Evolutionary conservation across 2,797 vertebrate genomes (phyloP).

Genomic region (Lutjanus argentimaculatus): DNA sequence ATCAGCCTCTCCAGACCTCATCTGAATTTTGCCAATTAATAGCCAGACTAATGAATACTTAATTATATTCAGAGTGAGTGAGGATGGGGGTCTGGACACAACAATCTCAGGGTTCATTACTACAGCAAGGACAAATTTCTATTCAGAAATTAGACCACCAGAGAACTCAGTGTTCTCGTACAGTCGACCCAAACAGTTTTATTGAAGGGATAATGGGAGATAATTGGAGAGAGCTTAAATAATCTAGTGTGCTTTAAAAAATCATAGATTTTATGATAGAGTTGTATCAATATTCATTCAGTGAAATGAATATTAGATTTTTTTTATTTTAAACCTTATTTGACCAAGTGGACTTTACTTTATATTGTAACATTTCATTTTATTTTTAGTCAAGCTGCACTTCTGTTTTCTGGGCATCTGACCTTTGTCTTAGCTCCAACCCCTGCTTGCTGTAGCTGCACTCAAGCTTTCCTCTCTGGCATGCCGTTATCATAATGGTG

Average conservation of each 20-base stretch:
- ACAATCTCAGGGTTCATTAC: conserved; percentile 56
- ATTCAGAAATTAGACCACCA: conserved; percentile 31
- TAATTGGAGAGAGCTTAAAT: conserved; percentile 22
- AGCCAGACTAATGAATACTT: conserved; percentile 62
- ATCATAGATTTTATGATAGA: not conserved
- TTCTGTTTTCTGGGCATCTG: not conserved
- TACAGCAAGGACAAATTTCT: conserved; percentile 64
- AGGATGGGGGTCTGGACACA: conserved; percentile 37
- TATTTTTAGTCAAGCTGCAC: not conserved
- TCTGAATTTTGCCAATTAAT: conserved; percentile 65
- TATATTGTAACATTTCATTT: not conserved
- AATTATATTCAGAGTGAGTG: conserved; percentile 54
- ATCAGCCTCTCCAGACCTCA: conserved; percentile 62
- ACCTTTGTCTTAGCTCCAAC: not conserved
- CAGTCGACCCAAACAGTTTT: conserved; percentile 35
- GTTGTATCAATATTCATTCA: not conserved
- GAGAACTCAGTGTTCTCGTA: conserved; percentile 15
- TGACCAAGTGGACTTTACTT: not conserved
- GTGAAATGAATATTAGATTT: not conserved
- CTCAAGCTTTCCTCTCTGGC: too few relatives aligned
- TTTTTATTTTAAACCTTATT: conserved; percentile 1
- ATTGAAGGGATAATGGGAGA: conserved; percentile 3
- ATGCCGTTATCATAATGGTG: not conserved
- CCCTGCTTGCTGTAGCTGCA: not conserved
- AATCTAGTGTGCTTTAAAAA: not conserved